phyloP scores from a whole-genome alignment of 2,113 vertebrate genomes.

The Thomomys bottae region DNA sequence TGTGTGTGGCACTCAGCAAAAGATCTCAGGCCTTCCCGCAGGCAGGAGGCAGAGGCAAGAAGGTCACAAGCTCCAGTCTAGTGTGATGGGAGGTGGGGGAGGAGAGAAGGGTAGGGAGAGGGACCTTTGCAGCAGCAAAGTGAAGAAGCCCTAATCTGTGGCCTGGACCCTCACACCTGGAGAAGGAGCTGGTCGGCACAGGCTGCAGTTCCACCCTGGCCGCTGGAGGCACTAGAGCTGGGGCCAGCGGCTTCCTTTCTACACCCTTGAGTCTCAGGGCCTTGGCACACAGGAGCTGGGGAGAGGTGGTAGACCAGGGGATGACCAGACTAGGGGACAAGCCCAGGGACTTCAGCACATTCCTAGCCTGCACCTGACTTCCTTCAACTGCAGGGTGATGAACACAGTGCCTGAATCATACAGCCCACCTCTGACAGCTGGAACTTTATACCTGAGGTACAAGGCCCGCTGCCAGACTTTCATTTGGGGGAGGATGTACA shows the following conservation, averaged over 20 bases:
- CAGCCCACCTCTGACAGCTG: neutral
- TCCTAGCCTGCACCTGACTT: neutral
- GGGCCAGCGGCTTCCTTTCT: neutral
- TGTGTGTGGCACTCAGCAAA: conserved; percentile 49
- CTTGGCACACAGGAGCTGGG: neutral
- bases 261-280: neutral
- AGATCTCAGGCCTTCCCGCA: neutral
- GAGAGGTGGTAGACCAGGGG: neutral
- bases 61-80: too few species aligned
- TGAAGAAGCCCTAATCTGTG: neutral
- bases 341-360: neutral
- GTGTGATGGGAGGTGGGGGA: too few species aligned
- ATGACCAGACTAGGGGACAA: too few species aligned
- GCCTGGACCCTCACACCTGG: neutral
- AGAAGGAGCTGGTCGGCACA: neutral
- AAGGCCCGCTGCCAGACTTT: too few species aligned
- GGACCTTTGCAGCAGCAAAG: neutral
- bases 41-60: too few species aligned
- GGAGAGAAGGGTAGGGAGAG: too few species aligned
- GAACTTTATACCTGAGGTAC: neutral
- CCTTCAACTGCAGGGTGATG: neutral
- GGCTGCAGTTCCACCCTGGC: neutral
- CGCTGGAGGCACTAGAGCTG: neutral
- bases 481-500: too few species aligned
- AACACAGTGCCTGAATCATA: neutral